Base-by-base conservation (phyloP, 2,797 vertebrate species). In the Leuciscus waleckii region DNA sequence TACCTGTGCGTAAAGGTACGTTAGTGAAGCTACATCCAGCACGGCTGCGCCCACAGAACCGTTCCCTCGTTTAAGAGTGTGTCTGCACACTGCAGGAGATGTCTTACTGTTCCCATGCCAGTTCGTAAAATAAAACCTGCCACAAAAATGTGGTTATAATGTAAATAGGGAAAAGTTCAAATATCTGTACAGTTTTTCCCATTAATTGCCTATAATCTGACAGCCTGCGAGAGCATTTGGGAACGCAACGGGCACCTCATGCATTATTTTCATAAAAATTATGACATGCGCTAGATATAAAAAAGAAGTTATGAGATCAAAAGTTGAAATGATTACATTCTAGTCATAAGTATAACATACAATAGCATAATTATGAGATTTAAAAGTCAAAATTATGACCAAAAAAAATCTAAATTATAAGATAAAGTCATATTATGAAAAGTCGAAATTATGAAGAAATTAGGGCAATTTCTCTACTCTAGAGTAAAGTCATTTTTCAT, bases 1-100 rank as follows among this genome's bases (percentile, higher is more conserved):
- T 85, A 96, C 96, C 96, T 97, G 96, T 3, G 96, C 96, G 87
- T 96, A 97, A 68, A 97, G 93, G 89, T 97, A 97, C 14, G 94
- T 94, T 82, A 97, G 81, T 0, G 96, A 97, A 61, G 32, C 58
- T 10, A 92, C 93, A 11, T 97, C 96, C 3, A 97, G 94, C 10
- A 97, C 95, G 0, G 96, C 95, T 0, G 94, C 93, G 5, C 94
- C 95, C 43, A 95, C 94, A 0, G 92, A 92, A 0, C 37, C 85
- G 26, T 85, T 86, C 79, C n/a, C 58, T 37, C 92, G 94, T 84
- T 93, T 95, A 0, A 95, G 94, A 10, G 90, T 93, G 89, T 97
- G 93, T 3, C 96, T 92, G 93, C 93, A 95, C 35, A 97, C 95
- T 0, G 91, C 92, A 35, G 93, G 91, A 49, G 95, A 94, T 0